Evolutionary conservation across 2,113 vertebrate species (phyloP).

Genomic region (Takifugu bimaculatus): DNA sequence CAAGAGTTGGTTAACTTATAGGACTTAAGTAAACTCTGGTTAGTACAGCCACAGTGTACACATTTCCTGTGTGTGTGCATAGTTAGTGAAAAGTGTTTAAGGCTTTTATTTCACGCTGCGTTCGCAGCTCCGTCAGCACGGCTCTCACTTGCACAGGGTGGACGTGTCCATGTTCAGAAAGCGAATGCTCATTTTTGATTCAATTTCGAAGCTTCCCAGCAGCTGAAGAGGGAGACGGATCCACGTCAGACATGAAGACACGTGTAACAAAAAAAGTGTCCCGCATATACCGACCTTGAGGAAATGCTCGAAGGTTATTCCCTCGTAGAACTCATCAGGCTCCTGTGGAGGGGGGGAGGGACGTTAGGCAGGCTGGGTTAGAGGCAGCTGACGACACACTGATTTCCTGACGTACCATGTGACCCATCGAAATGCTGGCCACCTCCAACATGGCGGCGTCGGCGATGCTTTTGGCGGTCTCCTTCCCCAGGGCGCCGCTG

Average conservation of each 20-base stretch:
- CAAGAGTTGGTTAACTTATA: not conserved
- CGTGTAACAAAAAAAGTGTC: not conserved
- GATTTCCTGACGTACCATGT: constrained; percentile 80
- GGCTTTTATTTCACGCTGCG: constrained; percentile 3
- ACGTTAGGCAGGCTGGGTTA: not conserved
- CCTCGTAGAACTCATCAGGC: constrained; percentile 90
- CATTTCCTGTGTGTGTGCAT: constrained; percentile 51
- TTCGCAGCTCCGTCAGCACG: not conserved
- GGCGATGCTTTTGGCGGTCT: constrained; percentile 84
- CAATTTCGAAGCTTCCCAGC: constrained; percentile 89
- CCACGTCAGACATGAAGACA: not conserved
- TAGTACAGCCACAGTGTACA: not conserved
- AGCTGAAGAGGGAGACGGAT: constrained; percentile 74
- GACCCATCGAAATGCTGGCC: constrained; percentile 86
- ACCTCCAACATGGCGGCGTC: constrained; percentile 98
- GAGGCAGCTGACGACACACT: not conserved
- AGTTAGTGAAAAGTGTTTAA: constrained; percentile 46
- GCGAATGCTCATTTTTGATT: constrained; percentile 89
- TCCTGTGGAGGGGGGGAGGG: constrained; percentile 66
- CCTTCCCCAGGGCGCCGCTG: constrained; percentile 83
- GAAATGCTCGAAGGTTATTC: constrained; percentile 96
- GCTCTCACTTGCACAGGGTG: constrained; percentile 81
- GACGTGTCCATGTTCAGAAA: constrained; percentile 89
- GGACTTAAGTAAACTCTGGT: constrained; percentile 32
- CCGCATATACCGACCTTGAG: constrained; percentile 79